Evolutionary conservation across 2,113 vertebrate species (phyloP), one percentile per base, ranked within the genome.

Genomic region (Eidolon helvum): DNA sequence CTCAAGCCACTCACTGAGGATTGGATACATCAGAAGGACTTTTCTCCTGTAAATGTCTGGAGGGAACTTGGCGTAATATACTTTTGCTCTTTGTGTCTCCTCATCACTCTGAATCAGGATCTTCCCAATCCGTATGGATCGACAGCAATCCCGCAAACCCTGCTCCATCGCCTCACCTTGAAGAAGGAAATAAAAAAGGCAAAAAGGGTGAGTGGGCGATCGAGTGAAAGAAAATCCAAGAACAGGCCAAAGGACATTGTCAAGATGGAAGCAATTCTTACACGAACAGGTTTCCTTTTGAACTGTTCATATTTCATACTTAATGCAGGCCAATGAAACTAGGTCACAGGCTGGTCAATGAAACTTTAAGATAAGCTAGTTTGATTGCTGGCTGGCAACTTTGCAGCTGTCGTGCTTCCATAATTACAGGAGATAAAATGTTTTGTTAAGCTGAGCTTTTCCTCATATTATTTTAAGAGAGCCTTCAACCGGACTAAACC

Each of bases 101-200:
- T 99, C 99, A 0, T 99, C 99, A 4, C 99, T 99, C 98, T 99
- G 99, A 96, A 99, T 99, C 95, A 99, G 99, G 98, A 99, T 99
- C 95, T 99, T 99, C 28, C 99, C 99, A 3, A 99, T 99, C 91
- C 99, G 99, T 97, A 99, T 99, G 4, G 99, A 99, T 35, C 99
- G 97, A 83, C 99, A 99, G 98, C 99, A 99, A 93, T 99, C 99
- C n/a, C 99, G 98, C 90, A 99, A 98, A 15, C 99, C 99, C 98
- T 99, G 99, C 92, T 99, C 99, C 99, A 99, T 99, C 10, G 99
- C 99, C 97, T 99, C 99, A 40, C 99, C 99, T 99, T 95, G 57
- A 90, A 45, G 59, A 92, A 95, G 43, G 26, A 75, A 93, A 90
- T 65, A 24, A 93, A 90, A 65, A 93, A 93, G 66, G 18, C 0